phyloP scores from a whole-genome alignment of 37 sponge, comb jelly and placozoan species.

The Aphrocallistes beatrix region DNA sequence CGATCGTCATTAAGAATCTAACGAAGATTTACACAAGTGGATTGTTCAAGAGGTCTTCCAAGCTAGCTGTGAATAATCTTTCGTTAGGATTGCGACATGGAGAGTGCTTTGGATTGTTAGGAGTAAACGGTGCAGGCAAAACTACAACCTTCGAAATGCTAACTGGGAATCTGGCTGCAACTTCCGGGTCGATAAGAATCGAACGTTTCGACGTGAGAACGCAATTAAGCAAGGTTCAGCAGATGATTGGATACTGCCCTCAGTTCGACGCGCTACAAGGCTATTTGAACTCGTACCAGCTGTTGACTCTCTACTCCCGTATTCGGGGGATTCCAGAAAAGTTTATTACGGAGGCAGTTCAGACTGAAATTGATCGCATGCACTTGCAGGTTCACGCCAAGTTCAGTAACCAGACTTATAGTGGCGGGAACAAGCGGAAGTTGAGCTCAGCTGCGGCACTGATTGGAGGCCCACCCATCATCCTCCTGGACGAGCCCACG shows the following conservation, averaged over 20 bases:
- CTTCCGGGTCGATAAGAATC: too few species aligned
- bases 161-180: too few species aligned
- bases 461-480: slow-evolving; percentile 76
- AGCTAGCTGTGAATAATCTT: slow-evolving; percentile 42
- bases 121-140: slow-evolving; percentile 92
- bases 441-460: slow-evolving; percentile 86
- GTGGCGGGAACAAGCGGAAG: slow-evolving; percentile 92
- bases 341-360: slow-evolving; percentile 46
- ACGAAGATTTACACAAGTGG: slow-evolving; percentile 24
- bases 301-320: slow-evolving; percentile 72
- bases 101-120: slow-evolving; percentile 90
- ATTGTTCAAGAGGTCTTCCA: not conserved
- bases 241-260: slow-evolving; percentile 59
- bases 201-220: too few species aligned
- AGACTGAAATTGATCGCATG: slow-evolving; percentile 50
- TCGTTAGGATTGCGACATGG: slow-evolving; percentile 43
- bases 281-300: slow-evolving; percentile 59
- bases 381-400: slow-evolving; percentile 63
- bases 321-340: slow-evolving; percentile 70
- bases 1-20: slow-evolving; percentile 47
- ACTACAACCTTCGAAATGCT: slow-evolving; percentile 92
- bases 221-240: too few species aligned
- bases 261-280: slow-evolving; percentile 89
- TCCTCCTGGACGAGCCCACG: too few species aligned
- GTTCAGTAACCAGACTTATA: slow-evolving; percentile 73